Base-by-base conservation (phyloP, 2,888 invertebrate species). In the Hemicrepidius hirtus region DNA sequence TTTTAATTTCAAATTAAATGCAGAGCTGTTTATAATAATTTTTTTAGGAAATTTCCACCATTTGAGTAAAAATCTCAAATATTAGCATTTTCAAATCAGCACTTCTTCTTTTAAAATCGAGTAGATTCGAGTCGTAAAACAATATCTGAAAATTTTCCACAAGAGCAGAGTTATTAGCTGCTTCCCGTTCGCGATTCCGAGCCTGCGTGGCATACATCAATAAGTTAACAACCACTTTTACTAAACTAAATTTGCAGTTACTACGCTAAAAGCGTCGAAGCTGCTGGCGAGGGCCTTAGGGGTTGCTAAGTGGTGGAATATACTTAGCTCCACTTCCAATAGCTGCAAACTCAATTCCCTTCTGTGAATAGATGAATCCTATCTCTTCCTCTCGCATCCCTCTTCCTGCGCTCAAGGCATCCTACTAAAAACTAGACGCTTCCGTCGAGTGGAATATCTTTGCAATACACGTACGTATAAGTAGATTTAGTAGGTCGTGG, bases 361-460 rank as follows among this genome's bases (percentile, higher is more conserved):
- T 69, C 68, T 73, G 68, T 73, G 73, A 73, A 73, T 73, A 73
- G 73, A 73, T 73, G 73, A 73, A 73, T 73, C 69, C 73, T 73
- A 69, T 73, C 64, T 73, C 73, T 73, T 69, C 73, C 73, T 68
- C 68, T 41, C 40, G 64, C 73, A 65, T 64, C 73, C 63, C 73
- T 65, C 68, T 69, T 73, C 68, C 68, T 68, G 62, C 18, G 24
- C 63, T 55, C 72, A 64, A 20, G 40, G 53, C 46, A 72, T 72
- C 68, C 63, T 68, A 68, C 68, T 62, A 68, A 68, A 72, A 72
- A 72, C 63, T 62, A 68, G 63, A 32, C 57, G 62, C 68, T 72
- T 68, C 68, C 72, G 72, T 49, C 71, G 46, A 57, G 49, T 40
- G 13, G 70, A 55, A 55, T 64, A 67, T 66, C 68, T 44, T 60